Conservation (phyloP, 2,888 invertebrate genomes). For the Petrolisthes cinctipes region DNA sequence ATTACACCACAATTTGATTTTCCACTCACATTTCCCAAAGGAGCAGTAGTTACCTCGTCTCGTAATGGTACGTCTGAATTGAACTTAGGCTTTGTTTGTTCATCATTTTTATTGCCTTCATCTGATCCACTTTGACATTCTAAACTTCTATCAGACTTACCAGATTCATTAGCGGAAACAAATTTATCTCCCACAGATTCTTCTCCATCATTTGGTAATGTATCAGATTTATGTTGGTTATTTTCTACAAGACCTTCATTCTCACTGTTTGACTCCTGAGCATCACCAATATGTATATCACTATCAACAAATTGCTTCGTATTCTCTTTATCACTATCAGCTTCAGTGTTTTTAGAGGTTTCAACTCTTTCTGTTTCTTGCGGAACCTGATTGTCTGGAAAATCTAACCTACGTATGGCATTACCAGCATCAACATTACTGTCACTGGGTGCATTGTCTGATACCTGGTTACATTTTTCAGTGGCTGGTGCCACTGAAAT, state of each 20-base stretch:
- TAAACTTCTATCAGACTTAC: too few species aligned
- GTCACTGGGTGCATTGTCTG: constrained; percentile 17
- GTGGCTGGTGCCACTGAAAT: neutral
- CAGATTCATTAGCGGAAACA: too few species aligned
- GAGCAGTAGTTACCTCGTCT: too few species aligned
- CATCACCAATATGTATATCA: constrained; percentile 19
- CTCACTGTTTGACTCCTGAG: neutral
- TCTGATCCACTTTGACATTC: too few species aligned
- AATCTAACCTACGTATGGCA: constrained; percentile 43
- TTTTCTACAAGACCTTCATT: constrained; percentile 17
- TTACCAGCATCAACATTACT: constrained; percentile 21
- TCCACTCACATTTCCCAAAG: too few species aligned
- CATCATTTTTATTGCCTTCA: too few species aligned
- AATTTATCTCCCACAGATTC: neutral
- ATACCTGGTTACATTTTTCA: constrained; percentile 23
- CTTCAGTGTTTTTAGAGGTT: constrained; percentile 41
- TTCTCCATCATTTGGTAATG: neutral
- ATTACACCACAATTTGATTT: too few species aligned
- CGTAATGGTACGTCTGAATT: too few species aligned
- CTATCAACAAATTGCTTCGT: constrained; percentile 35
- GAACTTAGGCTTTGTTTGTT: too few species aligned
- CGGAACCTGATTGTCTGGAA: constrained; percentile 9
- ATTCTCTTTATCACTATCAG: constrained; percentile 59
- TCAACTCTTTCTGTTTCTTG: constrained; percentile 12
- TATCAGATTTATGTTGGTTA: constrained; percentile 1